Percentiles rank a stretch among this genome's conserved stretches.
These are phyloP conservation scores for Leptosomus discolor DNA, from an alignment of 2,113 vertebrate species.

Conservation along the genomic window DNA sequence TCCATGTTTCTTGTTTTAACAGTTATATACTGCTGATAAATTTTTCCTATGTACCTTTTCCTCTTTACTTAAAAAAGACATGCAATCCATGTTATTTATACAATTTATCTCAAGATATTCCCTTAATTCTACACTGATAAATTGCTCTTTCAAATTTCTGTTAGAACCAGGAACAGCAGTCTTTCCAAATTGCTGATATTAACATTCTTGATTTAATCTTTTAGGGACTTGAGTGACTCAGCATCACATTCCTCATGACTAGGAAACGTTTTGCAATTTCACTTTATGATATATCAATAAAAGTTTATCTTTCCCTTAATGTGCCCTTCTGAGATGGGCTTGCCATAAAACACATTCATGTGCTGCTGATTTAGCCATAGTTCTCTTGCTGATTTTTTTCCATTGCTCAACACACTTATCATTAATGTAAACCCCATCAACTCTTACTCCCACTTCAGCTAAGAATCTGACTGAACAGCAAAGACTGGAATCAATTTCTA, in stretches of 20 bases:
- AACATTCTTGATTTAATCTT: not conserved
- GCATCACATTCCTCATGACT: slow-evolving; percentile 5
- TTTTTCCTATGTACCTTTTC: not conserved
- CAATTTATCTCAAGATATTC: not conserved
- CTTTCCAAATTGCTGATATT: not conserved
- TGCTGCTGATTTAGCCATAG: not conserved
- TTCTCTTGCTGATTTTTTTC: not conserved
- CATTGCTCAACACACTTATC: not conserved
- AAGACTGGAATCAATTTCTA: not conserved
- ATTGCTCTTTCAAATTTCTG: not conserved
- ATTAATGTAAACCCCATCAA: slow-evolving; percentile 4
- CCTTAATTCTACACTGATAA: not conserved
- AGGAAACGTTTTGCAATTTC: slow-evolving; percentile 1
- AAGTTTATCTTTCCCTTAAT: not conserved
- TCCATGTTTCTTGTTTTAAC: not conserved
- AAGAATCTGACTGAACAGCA: not conserved
- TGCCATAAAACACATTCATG: not conserved
- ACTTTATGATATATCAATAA: not conserved
- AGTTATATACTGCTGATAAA: not conserved
- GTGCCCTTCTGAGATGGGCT: not conserved
- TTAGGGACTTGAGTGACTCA: not conserved
- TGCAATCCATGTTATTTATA: not conserved
- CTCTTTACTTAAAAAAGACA: not conserved
- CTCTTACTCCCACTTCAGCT: not conserved
- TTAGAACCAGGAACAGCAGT: not conserved